These are phyloP conservation scores for Panthera uncia DNA, from an alignment of 2,113 vertebrate genomes.

Conservation along the genomic window DNA sequence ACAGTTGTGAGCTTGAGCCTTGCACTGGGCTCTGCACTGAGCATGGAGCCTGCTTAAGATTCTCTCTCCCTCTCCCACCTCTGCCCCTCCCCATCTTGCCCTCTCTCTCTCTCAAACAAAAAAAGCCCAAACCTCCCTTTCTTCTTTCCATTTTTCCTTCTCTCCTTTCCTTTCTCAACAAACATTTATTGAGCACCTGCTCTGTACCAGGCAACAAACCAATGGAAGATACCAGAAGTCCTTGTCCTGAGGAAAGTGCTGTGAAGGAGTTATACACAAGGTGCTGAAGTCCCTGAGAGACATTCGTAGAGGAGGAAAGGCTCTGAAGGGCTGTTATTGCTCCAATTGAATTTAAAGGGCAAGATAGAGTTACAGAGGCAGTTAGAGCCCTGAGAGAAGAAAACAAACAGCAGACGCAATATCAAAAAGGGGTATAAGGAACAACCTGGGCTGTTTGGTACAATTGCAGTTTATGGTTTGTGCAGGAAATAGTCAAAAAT, in stretches of 20 bases:
- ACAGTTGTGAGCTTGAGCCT: too few relatives aligned
- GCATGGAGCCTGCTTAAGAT: too few relatives aligned
- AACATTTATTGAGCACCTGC: background rate
- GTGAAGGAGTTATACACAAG: background rate
- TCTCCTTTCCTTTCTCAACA: background rate
- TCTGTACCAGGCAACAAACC: background rate
- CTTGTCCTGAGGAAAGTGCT: background rate
- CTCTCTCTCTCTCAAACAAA: too few relatives aligned
- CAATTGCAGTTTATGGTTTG: background rate
- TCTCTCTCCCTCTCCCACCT: too few relatives aligned
- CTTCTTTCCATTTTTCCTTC: background rate
- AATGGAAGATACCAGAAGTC: background rate
- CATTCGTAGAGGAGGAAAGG: background rate
- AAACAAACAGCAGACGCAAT: background rate
- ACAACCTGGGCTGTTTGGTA: background rate
- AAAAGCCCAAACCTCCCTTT: background rate
- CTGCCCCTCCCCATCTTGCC: too few relatives aligned
- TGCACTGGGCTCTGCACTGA: too few relatives aligned
- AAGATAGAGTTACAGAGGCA: background rate
- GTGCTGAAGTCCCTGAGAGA: background rate
- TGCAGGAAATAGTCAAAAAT: background rate
- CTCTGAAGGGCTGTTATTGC: background rate
- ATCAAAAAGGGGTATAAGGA: background rate
- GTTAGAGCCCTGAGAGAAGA: background rate
- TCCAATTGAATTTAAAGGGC: background rate